Percentiles rank a stretch among this genome's conserved stretches.
Conservation (phyloP, 2,888 invertebrate species). For the Torymus texanus region DNA sequence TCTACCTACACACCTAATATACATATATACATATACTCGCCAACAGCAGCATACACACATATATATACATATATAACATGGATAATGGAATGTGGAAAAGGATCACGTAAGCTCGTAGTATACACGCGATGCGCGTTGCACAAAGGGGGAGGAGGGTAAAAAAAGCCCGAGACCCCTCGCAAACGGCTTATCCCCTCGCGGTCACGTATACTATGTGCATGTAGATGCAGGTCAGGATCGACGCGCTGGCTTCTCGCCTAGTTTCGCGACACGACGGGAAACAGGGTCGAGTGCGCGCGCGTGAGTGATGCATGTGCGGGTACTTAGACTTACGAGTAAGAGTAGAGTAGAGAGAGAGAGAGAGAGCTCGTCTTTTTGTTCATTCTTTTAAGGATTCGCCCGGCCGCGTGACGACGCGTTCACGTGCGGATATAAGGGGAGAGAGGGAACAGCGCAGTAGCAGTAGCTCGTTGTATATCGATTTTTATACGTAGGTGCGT, state of each 20-base stretch:
- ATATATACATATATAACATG: background rate
- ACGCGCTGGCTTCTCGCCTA: constrained; percentile 31
- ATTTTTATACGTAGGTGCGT: too few relatives aligned
- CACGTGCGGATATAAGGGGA: too few relatives aligned
- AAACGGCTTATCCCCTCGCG: constrained; percentile 2
- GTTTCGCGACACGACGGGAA: constrained; percentile 24
- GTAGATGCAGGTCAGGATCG: constrained; percentile 48
- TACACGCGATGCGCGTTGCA: background rate
- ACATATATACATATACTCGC: background rate
- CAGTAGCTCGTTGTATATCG: too few relatives aligned
- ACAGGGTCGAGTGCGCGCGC: constrained; percentile 18
- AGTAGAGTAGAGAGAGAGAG: too few relatives aligned
- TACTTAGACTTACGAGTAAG: too few relatives aligned
- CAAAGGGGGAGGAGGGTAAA: too few relatives aligned
- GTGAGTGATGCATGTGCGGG: constrained; percentile 16
- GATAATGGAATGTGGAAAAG: background rate
- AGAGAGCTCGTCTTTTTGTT: background rate
- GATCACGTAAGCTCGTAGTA: constrained; percentile 11
- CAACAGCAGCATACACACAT: background rate
- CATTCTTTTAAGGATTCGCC: constrained; percentile 29
- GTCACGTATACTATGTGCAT: too few relatives aligned
- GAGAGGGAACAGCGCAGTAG: too few relatives aligned
- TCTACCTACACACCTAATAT: background rate
- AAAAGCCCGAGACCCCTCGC: background rate
- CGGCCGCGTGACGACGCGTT: too few relatives aligned